phyloP scores from a whole-genome alignment of 2,888 invertebrate species.

The Terebella lapidaria region DNA sequence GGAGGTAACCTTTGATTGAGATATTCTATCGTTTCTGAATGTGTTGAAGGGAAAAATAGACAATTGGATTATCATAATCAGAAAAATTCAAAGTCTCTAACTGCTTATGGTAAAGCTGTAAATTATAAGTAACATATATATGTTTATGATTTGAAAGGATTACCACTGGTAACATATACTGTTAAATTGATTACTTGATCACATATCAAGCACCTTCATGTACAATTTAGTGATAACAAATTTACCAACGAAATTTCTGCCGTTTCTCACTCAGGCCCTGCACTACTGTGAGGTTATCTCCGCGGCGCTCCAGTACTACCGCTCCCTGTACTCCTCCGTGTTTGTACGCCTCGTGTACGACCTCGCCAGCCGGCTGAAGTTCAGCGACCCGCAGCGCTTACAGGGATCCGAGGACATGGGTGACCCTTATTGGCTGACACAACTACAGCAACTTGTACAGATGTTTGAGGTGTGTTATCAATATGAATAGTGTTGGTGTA shows the following conservation, averaged over 20 bases:
- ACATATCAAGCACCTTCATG: too few relatives aligned
- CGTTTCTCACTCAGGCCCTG: constrained; percentile 57
- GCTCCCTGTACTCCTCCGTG: constrained; percentile 30
- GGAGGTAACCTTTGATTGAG: constrained; percentile 57
- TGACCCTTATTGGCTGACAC: constrained; percentile 62
- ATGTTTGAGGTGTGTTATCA: constrained; percentile 37
- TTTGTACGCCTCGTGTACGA: constrained; percentile 16
- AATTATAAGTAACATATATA: too few relatives aligned
- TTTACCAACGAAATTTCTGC: too few relatives aligned
- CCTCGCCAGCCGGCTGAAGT: constrained; percentile 65
- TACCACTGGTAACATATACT: too few relatives aligned
- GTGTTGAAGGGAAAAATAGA: neutral
- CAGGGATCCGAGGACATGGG: constrained; percentile 40
- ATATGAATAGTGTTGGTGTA: neutral
- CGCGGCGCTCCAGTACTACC: constrained; percentile 62
- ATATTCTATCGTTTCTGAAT: neutral
- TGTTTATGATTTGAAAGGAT: too few relatives aligned
- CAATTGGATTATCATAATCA: too few relatives aligned
- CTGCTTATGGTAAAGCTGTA: too few relatives aligned
- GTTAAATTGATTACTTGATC: too few relatives aligned
- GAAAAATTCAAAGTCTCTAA: too few relatives aligned
- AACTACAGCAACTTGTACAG: constrained; percentile 52
- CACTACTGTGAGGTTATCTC: constrained; percentile 79
- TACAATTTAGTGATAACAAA: too few relatives aligned
- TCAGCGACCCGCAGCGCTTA: constrained; percentile 62